Evolutionary conservation across 2,113 vertebrate genomes (phyloP).

Genomic region (Peromyscus leucopus): DNA sequence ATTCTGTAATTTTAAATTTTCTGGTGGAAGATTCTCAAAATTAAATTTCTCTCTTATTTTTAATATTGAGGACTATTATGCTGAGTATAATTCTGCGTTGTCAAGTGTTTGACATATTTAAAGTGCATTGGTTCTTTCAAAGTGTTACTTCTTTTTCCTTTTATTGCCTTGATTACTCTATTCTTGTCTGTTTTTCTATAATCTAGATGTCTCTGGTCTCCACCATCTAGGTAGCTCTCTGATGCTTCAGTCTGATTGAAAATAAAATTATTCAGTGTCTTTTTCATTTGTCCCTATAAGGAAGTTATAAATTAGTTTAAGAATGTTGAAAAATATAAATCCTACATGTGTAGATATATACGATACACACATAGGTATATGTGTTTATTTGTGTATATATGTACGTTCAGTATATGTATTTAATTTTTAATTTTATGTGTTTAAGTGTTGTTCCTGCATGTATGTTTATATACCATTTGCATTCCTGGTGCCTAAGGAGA

Average conservation of each 20-base stretch:
- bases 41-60: not conserved
- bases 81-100: not conserved
- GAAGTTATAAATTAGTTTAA: too few species aligned
- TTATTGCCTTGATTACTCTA: not conserved
- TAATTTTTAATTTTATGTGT: not conserved
- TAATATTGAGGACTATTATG: not conserved
- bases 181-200: not conserved
- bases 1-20: not conserved
- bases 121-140: not conserved
- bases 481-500: too few species aligned
- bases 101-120: not conserved
- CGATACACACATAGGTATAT: not conserved
- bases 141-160: not conserved
- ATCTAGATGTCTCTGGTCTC: not conserved
- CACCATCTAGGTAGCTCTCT: not conserved
- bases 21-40: not conserved
- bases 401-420: not conserved
- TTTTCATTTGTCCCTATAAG: too few species aligned
- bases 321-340: too few species aligned
- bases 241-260: not conserved
- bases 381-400: not conserved
- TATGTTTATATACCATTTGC: too few species aligned
- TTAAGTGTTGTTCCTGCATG: too few species aligned
- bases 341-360: not conserved
- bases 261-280: not conserved